Conservation (phyloP, 2,113 vertebrate species). For the Sceloporus tristichus region DNA sequence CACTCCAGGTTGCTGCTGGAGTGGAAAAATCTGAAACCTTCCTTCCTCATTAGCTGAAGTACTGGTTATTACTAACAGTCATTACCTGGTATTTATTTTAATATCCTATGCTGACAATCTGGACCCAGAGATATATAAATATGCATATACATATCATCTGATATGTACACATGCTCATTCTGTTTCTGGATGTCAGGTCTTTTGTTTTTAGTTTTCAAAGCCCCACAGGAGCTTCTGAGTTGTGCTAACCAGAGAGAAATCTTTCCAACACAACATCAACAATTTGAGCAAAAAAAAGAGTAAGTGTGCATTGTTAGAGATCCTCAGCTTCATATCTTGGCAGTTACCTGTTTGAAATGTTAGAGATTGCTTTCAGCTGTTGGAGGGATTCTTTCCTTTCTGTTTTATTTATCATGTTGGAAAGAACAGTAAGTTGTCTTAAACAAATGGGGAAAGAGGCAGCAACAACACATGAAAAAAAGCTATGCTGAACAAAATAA, state of each 20-base stretch:
- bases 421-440: conserved; percentile 13
- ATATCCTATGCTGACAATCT: too few relatives aligned
- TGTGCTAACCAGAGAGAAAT: not conserved
- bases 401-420: conserved; percentile 33
- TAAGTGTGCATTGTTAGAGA: conserved; percentile 56
- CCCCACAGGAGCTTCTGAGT: not conserved
- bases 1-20: too few relatives aligned
- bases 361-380: conserved; percentile 52
- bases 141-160: too few relatives aligned
- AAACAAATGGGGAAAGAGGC: not conserved
- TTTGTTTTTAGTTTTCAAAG: not conserved
- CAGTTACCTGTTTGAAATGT: conserved; percentile 52
- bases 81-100: too few relatives aligned
- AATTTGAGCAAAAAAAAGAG: conserved; percentile 31
- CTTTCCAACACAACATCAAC: conserved; percentile 26
- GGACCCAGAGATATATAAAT: too few relatives aligned
- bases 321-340: conserved; percentile 52
- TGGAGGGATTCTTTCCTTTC: conserved; percentile 37
- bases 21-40: too few relatives aligned
- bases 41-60: too few relatives aligned
- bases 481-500: not conserved
- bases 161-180: too few relatives aligned
- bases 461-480: not conserved
- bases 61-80: too few relatives aligned
- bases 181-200: too few relatives aligned